A percentile compares a stretch with the other conserved stretches of the same genome.
Conservation (phyloP, 2,797 vertebrate species). For the Ciconia nigra region DNA sequence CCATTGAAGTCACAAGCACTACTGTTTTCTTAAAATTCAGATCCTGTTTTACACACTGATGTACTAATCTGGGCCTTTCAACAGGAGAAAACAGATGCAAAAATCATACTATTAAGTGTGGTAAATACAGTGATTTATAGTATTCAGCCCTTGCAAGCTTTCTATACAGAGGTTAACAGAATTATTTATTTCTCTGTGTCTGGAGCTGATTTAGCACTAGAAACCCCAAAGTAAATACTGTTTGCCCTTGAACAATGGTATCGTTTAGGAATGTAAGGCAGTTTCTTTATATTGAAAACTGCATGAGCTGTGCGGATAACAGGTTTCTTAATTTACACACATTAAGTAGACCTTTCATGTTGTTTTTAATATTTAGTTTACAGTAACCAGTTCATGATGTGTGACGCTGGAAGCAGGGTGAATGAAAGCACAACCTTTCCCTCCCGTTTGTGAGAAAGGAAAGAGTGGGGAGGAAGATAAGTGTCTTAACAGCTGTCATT, state of each 20-base stretch:
- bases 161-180: not conserved
- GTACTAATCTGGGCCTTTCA: not conserved
- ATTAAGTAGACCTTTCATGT: not conserved
- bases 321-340: not conserved
- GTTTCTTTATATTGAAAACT: conserved; percentile 1
- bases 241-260: not conserved
- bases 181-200: not conserved
- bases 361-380: conserved; percentile 6
- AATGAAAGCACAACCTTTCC: conserved; percentile 1
- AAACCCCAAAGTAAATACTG: not conserved
- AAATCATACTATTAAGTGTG: not conserved
- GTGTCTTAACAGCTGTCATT: conserved; percentile 68
- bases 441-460: not conserved
- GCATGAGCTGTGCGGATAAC: not conserved
- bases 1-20: not conserved
- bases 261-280: not conserved
- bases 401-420: not conserved
- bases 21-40: not conserved
- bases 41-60: not conserved
- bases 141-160: not conserved
- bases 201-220: not conserved
- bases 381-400: not conserved
- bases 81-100: not conserved
- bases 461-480: conserved; percentile 9
- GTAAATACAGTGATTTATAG: not conserved